A percentile compares a stretch with the other conserved stretches of the same genome.
Evolutionary conservation across 2,888 invertebrate species (phyloP).

Genomic region (Metallyticus violacea): DNA sequence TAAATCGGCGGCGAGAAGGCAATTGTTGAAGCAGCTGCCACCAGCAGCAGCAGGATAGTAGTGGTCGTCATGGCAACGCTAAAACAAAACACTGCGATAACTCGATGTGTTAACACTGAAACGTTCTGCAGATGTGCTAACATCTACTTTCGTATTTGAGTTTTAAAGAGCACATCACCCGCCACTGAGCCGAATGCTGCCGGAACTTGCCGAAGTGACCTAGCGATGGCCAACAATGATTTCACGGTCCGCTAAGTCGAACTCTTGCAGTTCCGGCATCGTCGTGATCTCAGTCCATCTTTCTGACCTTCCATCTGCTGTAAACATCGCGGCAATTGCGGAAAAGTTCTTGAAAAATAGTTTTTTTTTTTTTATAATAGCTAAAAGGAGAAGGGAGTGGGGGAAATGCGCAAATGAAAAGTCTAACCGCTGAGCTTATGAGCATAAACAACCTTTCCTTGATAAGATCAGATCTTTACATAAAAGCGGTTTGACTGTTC

Average conservation of each 20-base stretch:
- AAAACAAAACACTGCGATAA: not conserved
- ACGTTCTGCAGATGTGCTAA: not conserved
- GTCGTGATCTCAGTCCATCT: not conserved
- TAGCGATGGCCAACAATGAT: not conserved
- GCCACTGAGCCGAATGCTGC: not conserved
- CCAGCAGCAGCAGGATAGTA: slow-evolving; percentile 45
- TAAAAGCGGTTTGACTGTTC: too few species aligned
- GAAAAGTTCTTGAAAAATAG: too few species aligned
- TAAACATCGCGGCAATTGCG: not conserved
- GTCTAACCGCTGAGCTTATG: too few species aligned
- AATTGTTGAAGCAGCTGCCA: slow-evolving; percentile 44
- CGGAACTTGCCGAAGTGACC: not conserved
- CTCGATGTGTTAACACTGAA: not conserved
- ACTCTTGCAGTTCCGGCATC: not conserved
- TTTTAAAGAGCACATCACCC: not conserved
- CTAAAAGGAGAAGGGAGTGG: too few species aligned
- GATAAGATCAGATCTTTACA: too few species aligned
- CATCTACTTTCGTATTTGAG: not conserved
- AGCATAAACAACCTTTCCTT: too few species aligned
- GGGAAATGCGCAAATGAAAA: too few species aligned
- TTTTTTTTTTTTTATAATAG: too few species aligned
- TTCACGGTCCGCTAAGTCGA: not conserved
- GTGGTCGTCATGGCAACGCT: slow-evolving; percentile 42
- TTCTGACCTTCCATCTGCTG: not conserved
- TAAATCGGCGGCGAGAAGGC: not conserved